These are phyloP conservation scores for Tenthredo notha DNA, from an alignment of 2,888 invertebrate genomes.

Conservation along the genomic window DNA sequence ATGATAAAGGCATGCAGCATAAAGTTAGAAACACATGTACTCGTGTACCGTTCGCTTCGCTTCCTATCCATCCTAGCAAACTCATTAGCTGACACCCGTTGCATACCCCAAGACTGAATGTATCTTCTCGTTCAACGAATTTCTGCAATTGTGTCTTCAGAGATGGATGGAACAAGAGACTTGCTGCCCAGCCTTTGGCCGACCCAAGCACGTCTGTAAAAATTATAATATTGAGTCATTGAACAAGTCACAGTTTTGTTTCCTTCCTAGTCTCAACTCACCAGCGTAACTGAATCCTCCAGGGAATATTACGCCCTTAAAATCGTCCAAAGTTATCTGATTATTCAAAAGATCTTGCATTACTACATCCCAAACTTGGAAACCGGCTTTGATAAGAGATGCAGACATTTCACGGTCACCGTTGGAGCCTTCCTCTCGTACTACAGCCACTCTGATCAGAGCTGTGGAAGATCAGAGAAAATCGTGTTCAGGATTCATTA, in stretches of 20 bases:
- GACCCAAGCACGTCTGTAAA: conserved; percentile 94
- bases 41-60: conserved; percentile 64
- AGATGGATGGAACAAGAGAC: conserved; percentile 89
- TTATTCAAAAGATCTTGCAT: conserved; percentile 93
- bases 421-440: conserved; percentile 98
- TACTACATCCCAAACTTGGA: conserved; percentile 95
- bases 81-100: conserved; percentile 99
- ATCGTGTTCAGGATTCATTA: conserved; percentile 32
- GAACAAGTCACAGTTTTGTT: neutral
- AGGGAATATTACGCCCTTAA: conserved; percentile 95
- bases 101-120: conserved; percentile 98
- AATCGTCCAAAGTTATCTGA: conserved; percentile 87
- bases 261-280: conserved; percentile 70
- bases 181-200: conserved; percentile 98
- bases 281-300: conserved; percentile 99
- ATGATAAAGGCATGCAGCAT: neutral
- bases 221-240: conserved; percentile 41
- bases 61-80: conserved; percentile 93
- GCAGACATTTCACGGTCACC: conserved; percentile 99
- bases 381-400: conserved; percentile 91
- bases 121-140: conserved; percentile 87
- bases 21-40: neutral
- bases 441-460: conserved; percentile 89
- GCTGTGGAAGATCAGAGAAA: conserved; percentile 60
- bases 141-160: conserved; percentile 88